Base-by-base conservation (phyloP, 1,140 invertebrate species). In the Camponotus floridanus region DNA sequence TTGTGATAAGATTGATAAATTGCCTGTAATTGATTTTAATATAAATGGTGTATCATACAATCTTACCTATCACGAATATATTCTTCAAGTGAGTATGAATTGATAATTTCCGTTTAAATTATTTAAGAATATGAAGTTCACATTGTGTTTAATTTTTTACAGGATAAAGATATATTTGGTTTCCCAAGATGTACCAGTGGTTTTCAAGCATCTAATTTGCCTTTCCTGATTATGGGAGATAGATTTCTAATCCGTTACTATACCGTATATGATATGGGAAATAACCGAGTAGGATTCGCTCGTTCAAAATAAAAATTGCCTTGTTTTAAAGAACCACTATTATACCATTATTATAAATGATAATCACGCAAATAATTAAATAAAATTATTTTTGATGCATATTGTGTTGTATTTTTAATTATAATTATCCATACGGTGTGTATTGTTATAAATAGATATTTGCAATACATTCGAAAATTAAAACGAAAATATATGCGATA, bases 111-210 rank as follows among this genome's bases (percentile, higher is more conserved):
- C 11, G 3, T 48, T 13, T 2, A 65, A 36, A 18, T 65, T n/a
- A 36, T 65, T 65, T n/a, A 36, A 26, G n/a, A 51, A 65, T 65
- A 65, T 0, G 3, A 65, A 65, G 0, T 33, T 15, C 0, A 1
- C 0, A 6, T 51, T 51, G 15, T 51, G 6, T 36, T 65, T 36
- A 65, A 65, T 65, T 65, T 11, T 36, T 18, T 5, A 9, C n/a
- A 65, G 62, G 2, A 36, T 36, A 2, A 0, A 18, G 96, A 97
- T n/a, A n/a, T n/a, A 94, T 4, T 18, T 15, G 48, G 48, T 18
- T 0, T 1, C 2, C 3, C 0, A 18, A 39, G 0, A 9, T 65
- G 62, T 65, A 3, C 0, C 0, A 65, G 33, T 2, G 33, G 7
- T 0, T 65, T 65, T 8, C 0, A 4, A 4, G 48, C 0, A 15